Evolutionary conservation across 2,113 vertebrate species (phyloP).

Genomic region (Brachypteracias leptosomus): DNA sequence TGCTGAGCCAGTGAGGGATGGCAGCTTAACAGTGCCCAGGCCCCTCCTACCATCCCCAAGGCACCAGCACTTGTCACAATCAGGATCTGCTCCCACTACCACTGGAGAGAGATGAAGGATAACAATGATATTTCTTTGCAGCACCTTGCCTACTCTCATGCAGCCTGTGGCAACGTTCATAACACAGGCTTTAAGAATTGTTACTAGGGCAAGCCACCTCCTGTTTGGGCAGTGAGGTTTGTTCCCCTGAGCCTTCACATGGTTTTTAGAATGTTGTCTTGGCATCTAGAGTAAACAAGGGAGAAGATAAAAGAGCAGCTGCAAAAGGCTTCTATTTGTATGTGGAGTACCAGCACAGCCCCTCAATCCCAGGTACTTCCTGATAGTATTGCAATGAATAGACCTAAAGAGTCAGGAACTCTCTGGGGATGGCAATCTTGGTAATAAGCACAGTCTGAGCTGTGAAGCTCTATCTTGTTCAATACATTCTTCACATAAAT

Average conservation of each 20-base stretch:
- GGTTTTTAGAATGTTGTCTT: background rate
- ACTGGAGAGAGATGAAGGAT: background rate
- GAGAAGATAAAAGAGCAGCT: background rate
- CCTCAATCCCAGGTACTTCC: background rate
- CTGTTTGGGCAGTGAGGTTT: background rate
- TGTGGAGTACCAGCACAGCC: background rate
- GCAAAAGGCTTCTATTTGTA: background rate
- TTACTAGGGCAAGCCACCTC: background rate
- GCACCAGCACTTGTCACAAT: too few relatives aligned
- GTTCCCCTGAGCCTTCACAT: background rate
- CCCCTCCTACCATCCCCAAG: background rate
- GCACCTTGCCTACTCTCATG: background rate
- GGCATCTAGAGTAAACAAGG: background rate
- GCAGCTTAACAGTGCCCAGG: background rate
- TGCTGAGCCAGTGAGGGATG: background rate
- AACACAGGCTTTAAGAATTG: background rate
- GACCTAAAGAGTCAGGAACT: background rate
- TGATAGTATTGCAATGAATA: background rate
- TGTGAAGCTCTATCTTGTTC: background rate
- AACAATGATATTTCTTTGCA: background rate
- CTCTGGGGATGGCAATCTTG: background rate
- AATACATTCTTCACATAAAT: background rate
- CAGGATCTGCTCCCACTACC: background rate
- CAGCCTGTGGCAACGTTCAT: background rate
- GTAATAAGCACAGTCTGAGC: background rate